A percentile compares a stretch with the other conserved stretches of the same genome.
Conservation (phyloP, 2,797 vertebrate genomes). For the Dendrocincla tyrannina region DNA sequence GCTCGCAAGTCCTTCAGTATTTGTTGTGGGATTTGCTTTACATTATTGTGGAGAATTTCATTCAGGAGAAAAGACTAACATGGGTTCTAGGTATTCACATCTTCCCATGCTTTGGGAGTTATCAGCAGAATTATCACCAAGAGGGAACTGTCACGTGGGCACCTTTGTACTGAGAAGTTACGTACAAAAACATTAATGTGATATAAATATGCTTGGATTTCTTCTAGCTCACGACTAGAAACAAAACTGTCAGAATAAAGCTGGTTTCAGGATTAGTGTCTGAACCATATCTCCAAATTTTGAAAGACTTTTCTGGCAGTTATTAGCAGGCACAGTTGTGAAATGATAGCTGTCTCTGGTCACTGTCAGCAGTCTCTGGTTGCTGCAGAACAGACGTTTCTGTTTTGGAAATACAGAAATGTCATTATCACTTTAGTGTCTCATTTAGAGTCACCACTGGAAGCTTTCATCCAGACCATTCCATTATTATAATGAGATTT, state of each 20-base stretch:
- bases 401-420: background rate
- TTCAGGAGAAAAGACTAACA: background rate
- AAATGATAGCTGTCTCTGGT: background rate
- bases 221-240: background rate
- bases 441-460: background rate
- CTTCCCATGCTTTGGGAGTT: accelerated
- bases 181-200: accelerated
- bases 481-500: background rate
- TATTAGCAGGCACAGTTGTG: background rate
- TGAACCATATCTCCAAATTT: background rate
- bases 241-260: background rate
- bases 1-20: background rate
- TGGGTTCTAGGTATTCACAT: background rate
- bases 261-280: background rate
- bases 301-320: background rate
- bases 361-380: background rate
- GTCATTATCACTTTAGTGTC: background rate
- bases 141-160: accelerated
- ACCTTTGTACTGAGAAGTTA: background rate
- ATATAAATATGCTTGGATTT: background rate
- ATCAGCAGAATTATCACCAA: background rate
- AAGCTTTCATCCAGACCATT: background rate
- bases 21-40: background rate
- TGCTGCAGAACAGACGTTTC: background rate
- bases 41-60: background rate